These are phyloP conservation scores for Avahi laniger DNA, from an alignment of 2,797 vertebrate species.

Conservation along the genomic window DNA sequence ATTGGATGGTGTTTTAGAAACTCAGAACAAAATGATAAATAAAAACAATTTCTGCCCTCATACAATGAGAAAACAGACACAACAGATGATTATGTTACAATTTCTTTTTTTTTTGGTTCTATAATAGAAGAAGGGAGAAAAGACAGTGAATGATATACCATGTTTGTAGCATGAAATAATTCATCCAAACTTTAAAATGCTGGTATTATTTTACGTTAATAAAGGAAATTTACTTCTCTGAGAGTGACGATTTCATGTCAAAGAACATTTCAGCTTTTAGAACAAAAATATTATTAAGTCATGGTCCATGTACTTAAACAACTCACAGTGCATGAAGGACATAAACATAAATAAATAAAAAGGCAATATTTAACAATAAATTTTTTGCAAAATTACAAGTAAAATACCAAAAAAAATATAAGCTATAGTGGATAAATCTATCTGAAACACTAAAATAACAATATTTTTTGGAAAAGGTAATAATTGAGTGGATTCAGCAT, in stretches of 20 bases:
- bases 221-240: not conserved
- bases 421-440: not conserved
- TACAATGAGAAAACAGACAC: not conserved
- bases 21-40: not conserved
- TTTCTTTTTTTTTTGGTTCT: no score
- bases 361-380: not conserved
- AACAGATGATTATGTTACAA: not conserved
- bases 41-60: not conserved
- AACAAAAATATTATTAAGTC: not conserved
- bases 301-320: not conserved
- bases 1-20: not conserved
- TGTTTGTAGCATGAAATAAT: not conserved
- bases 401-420: not conserved
- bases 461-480: not conserved
- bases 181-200: not conserved
- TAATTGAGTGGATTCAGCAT: not conserved
- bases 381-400: not conserved
- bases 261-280: not conserved
- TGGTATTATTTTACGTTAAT: not conserved
- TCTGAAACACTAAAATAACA: not conserved
- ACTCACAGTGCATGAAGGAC: not conserved
- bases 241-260: not conserved
- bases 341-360: not conserved
- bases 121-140: not conserved
- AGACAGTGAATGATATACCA: not conserved